phyloP scores from a whole-genome alignment of 1,140 invertebrate genomes.

The Anadara kagoshimensis region DNA sequence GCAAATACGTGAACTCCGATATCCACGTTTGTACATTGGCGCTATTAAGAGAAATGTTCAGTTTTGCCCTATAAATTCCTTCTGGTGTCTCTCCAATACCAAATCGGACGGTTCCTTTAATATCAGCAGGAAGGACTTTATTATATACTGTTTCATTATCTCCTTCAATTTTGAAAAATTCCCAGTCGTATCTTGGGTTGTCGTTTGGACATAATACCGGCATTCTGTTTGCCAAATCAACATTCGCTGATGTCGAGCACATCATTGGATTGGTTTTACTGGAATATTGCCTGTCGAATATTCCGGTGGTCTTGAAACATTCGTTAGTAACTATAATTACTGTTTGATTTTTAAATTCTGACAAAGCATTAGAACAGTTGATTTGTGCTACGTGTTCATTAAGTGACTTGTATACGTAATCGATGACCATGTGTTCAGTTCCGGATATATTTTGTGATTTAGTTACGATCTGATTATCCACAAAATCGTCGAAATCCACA shows the following conservation, averaged over 20 bases:
- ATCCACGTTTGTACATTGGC: slow-evolving; percentile 16
- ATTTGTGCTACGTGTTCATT: slow-evolving; percentile 20
- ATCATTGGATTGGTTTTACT: slow-evolving; percentile 29
- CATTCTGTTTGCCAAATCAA: slow-evolving; percentile 32
- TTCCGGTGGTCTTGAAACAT: slow-evolving; percentile 32
- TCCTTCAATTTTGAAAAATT: slow-evolving; percentile 10
- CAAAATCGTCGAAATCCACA: slow-evolving; percentile 17
- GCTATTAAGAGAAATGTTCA: slow-evolving; percentile 30
- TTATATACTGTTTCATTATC: not conserved
- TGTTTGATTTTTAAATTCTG: slow-evolving; percentile 5
- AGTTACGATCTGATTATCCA: not conserved
- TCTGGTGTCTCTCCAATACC: slow-evolving; percentile 6
- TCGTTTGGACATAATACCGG: slow-evolving; percentile 22
- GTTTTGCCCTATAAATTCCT: slow-evolving; percentile 1
- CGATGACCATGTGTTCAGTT: slow-evolving; percentile 3
- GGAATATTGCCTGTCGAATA: slow-evolving; percentile 35
- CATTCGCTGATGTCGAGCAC: slow-evolving; percentile 25
- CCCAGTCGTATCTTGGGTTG: slow-evolving; percentile 17
- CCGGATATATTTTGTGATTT: slow-evolving; percentile 21
- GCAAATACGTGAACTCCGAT: slow-evolving; percentile 19
- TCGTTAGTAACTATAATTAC: slow-evolving; percentile 23
- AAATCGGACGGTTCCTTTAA: slow-evolving; percentile 22
- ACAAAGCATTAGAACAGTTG: slow-evolving; percentile 24
- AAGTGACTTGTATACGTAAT: slow-evolving; percentile 25
- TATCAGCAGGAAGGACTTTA: not conserved